phyloP scores from a whole-genome alignment of 2,113 vertebrate species.

The Hippocampus guttulatus region DNA sequence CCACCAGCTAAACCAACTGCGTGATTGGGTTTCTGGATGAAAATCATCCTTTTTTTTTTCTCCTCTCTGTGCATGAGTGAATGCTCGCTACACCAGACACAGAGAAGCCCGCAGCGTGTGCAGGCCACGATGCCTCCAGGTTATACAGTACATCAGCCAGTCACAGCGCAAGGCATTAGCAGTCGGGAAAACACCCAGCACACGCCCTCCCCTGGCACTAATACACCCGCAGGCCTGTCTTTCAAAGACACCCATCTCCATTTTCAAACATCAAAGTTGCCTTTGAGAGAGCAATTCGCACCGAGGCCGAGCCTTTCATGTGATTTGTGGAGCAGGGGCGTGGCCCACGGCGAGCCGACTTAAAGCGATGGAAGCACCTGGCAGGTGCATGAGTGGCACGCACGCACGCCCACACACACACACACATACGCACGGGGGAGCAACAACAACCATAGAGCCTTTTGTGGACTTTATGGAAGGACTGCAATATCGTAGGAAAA shows the following conservation, averaged over 20 bases:
- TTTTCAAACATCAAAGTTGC: slow-evolving; percentile 74
- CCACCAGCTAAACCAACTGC: neutral
- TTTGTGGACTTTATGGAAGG: slow-evolving; percentile 62
- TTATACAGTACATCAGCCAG: slow-evolving; percentile 27
- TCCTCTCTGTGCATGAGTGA: neutral
- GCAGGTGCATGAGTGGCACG: slow-evolving; percentile 60
- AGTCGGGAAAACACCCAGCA: slow-evolving; percentile 64
- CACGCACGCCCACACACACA: slow-evolving; percentile 4
- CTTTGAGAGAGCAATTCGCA: slow-evolving; percentile 69
- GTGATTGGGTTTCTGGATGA: neutral
- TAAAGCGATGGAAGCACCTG: slow-evolving; percentile 73
- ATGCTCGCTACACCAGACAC: neutral
- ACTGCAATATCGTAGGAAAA: slow-evolving; percentile 66
- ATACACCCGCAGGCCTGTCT: slow-evolving; percentile 68
- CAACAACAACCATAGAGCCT: slow-evolving; percentile 43
- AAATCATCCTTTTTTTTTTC: neutral
- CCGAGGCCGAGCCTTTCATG: slow-evolving; percentile 65
- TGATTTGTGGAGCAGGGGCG: slow-evolving; percentile 71
- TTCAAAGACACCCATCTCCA: slow-evolving; percentile 67
- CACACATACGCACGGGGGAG: slow-evolving; percentile 1
- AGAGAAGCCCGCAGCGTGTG: slow-evolving; percentile 2
- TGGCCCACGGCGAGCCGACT: slow-evolving; percentile 49
- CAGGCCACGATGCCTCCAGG: slow-evolving; percentile 32
- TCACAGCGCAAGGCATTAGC: slow-evolving; percentile 29
- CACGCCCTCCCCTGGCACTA: slow-evolving; percentile 56